Base-by-base conservation (phyloP, 2,797 vertebrate species). In the Spatula clypeata region DNA sequence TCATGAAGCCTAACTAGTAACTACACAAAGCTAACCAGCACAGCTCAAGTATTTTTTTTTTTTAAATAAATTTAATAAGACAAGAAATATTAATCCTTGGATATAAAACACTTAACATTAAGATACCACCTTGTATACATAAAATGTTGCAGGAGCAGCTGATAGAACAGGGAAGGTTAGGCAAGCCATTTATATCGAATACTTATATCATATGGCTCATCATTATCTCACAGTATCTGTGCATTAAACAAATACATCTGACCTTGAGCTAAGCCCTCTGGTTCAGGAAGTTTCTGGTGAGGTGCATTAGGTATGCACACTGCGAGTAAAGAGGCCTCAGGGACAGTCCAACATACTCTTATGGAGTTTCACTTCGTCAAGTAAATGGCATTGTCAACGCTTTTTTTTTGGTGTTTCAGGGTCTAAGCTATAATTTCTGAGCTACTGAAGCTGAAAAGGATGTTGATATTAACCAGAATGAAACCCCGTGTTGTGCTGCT, bases 211-310 rank as follows among this genome's bases (percentile, higher is more conserved):
- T 24, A 13, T 34, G 58, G 27, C 44, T 71, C 4, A 4, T 67
- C 40, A 16, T 88, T 96, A 66, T 75, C 61, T 79, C 31, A 13
- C 17, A 36, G 34, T 40, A 55, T 71, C 53, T 34, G 44, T 80
- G n/a, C 61, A 26, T 55, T 90, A 81, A 80, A 92, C 34, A 34
- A 73, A 90, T 71, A 36, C 23, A 26, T 34, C 72, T 93, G 88
- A 83, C 85, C 67, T 94, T 93, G 61, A 81, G 42, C 62, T 88
- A 86, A 75, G 85, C 75, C 20, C 32, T 73, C 24, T 58, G 27
- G 19, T 64, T 80, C 20, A 66, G 27, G 69, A 13, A 47, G 45
- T 38, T 60, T 71, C 65, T 70, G 34, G 51, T 72, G 54, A 72
- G 53, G 70, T 79, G 32, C 26, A 29, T 58, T 65, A 49, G n/a